Percentiles rank a stretch among this genome's conserved stretches.
These are phyloP conservation scores for Hypercompe scribonia DNA, from an alignment of 2,888 invertebrate species.

Conservation along the genomic window DNA sequence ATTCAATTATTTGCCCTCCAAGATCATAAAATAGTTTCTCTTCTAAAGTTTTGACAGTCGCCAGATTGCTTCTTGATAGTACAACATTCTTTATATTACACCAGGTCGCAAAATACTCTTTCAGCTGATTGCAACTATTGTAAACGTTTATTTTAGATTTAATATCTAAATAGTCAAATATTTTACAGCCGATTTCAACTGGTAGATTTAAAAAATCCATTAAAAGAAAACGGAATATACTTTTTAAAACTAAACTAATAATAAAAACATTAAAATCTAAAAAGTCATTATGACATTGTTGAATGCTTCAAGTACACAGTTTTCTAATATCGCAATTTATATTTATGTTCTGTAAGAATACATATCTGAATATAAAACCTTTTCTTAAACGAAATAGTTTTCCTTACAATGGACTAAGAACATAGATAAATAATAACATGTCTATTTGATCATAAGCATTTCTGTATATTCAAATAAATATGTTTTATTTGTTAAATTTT, in stretches of 20 bases:
- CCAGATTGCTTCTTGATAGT: conserved; percentile 53
- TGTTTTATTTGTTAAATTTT: too few relatives aligned
- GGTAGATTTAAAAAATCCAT: conserved; percentile 56
- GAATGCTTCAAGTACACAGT: not conserved
- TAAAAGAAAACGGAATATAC: not conserved
- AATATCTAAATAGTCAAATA: conserved; percentile 50
- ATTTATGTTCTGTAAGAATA: not conserved
- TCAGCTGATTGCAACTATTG: conserved; percentile 43
- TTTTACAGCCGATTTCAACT: conserved; percentile 50
- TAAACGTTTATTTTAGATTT: conserved; percentile 53
- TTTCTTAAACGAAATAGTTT: not conserved
- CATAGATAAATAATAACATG: not conserved
- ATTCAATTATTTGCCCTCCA: conserved; percentile 47
- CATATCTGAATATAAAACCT: not conserved
- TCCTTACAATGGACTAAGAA: not conserved
- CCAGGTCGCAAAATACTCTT: conserved; percentile 54
- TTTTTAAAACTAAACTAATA: not conserved
- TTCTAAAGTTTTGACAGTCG: conserved; percentile 48
- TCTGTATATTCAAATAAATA: not conserved
- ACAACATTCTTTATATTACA: conserved; percentile 48
- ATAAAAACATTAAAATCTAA: not conserved
- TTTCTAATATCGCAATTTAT: not conserved
- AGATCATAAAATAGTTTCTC: conserved; percentile 51
- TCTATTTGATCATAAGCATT: not conserved
- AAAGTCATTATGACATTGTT: conserved; percentile 11